Percentiles rank a stretch among this genome's conserved stretches.
Evolutionary conservation across 2,888 invertebrate species (phyloP).

Genomic region (Eilema sororculum): DNA sequence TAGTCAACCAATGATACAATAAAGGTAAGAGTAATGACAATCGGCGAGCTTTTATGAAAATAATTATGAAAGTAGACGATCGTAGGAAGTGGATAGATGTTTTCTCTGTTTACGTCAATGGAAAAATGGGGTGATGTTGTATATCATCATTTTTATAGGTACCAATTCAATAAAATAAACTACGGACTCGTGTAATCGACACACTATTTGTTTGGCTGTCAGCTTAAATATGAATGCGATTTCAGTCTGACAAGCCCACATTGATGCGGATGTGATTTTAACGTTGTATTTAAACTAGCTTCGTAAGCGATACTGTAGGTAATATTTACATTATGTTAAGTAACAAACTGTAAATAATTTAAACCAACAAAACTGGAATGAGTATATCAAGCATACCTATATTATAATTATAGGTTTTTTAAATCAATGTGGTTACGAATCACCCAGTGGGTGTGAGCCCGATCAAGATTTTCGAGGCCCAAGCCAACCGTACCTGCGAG

Average conservation of each 20-base stretch:
- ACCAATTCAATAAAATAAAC: conserved; percentile 34
- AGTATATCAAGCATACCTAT: background rate
- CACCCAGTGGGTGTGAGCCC: too few species aligned
- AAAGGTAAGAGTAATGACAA: too few species aligned
- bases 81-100: background rate
- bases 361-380: background rate
- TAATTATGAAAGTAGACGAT: background rate
- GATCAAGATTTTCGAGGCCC: too few species aligned
- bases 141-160: conserved; percentile 45
- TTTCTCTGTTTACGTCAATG: background rate
- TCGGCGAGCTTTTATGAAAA: too few species aligned
- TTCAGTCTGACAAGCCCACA: conserved; percentile 5
- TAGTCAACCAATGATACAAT: too few species aligned
- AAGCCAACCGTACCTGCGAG: too few species aligned
- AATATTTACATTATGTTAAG: background rate
- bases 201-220: conserved; percentile 30
- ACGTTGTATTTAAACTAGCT: background rate
- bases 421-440: too few species aligned
- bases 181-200: conserved; percentile 27
- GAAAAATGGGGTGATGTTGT: background rate
- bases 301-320: background rate
- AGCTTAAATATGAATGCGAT: conserved; percentile 19
- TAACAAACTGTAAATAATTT: too few species aligned
- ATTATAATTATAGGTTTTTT: too few species aligned
- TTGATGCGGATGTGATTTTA: background rate